These are phyloP conservation scores for Cryptophagus acutangulus DNA, from an alignment of 2,888 invertebrate genomes.

Conservation along the genomic window DNA sequence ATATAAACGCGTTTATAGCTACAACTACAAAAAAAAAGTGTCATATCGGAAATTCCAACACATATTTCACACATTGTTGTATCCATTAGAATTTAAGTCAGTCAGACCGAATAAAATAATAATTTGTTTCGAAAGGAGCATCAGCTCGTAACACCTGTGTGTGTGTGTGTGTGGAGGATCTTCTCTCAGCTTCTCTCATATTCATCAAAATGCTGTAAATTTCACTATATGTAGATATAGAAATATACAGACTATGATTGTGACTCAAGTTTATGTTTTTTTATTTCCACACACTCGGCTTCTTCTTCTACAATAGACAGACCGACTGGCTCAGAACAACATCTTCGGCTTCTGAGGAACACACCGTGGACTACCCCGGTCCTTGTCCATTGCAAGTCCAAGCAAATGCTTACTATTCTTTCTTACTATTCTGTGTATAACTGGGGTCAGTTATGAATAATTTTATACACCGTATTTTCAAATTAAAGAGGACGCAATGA, in stretches of 20 bases:
- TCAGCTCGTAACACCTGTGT: constrained; percentile 43
- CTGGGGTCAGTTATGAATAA: constrained; percentile 26
- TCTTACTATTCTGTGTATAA: too few species aligned
- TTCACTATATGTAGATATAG: constrained; percentile 33
- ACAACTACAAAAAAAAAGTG: too few species aligned
- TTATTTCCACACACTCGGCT: constrained; percentile 27
- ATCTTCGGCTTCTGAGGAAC: neutral
- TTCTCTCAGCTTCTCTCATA: constrained; percentile 37
- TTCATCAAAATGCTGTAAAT: constrained; percentile 45
- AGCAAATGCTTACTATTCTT: neutral
- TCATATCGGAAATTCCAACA: constrained; percentile 30
- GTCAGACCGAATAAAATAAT: constrained; percentile 22
- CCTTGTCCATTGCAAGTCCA: neutral
- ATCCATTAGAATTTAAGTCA: constrained; percentile 24
- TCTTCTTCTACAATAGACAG: constrained; percentile 23
- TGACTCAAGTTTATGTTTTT: constrained; percentile 29
- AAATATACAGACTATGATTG: constrained; percentile 16
- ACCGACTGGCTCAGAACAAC: constrained; percentile 7
- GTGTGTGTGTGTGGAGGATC: neutral
- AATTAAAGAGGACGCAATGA: constrained; percentile 46
- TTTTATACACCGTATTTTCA: constrained; percentile 45
- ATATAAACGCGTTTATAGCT: too few species aligned
- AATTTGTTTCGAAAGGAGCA: constrained; percentile 14
- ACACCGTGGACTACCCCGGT: neutral
- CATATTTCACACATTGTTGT: constrained; percentile 31